Evolutionary conservation across 2,888 invertebrate genomes (phyloP).

Genomic region (Carcina quercana): DNA sequence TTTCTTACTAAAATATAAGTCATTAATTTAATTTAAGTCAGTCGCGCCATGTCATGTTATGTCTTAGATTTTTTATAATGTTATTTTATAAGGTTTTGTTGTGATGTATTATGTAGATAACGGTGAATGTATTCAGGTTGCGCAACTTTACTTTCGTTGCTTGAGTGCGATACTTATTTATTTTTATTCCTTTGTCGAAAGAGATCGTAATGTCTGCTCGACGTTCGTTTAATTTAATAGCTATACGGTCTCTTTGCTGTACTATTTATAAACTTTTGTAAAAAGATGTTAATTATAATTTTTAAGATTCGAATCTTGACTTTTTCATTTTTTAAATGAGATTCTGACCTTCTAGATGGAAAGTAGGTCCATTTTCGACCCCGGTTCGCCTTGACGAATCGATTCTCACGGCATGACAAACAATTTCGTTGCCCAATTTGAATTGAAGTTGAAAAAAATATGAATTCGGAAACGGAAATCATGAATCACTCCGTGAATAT

Average conservation of each 20-base stretch:
- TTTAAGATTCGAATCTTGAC: conserved; percentile 45
- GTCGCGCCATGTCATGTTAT: conserved; percentile 62
- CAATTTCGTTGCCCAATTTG: conserved; percentile 7
- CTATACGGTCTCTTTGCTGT: conserved; percentile 8
- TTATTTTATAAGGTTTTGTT: conserved; percentile 34
- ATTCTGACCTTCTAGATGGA: conserved; percentile 43
- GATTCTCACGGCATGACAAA: conserved; percentile 40
- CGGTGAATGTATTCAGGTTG: conserved; percentile 23
- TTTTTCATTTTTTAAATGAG: conserved; percentile 27
- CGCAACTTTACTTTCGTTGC: conserved; percentile 24
- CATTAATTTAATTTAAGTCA: conserved; percentile 51
- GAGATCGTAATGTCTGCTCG: conserved; percentile 13
- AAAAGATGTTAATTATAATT: conserved; percentile 32
- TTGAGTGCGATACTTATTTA: conserved; percentile 21
- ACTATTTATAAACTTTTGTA: conserved; percentile 17
- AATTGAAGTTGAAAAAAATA: neutral
- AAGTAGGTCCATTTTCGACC: conserved; percentile 45
- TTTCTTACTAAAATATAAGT: conserved; percentile 40
- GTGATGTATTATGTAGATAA: conserved; percentile 28
- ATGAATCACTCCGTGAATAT: no score
- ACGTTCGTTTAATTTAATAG: conserved; percentile 5
- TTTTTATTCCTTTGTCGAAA: conserved; percentile 21
- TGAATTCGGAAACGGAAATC: neutral
- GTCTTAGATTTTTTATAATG: conserved; percentile 26
- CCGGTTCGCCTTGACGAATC: conserved; percentile 46